Evolutionary conservation across 2,113 vertebrate genomes (phyloP), one percentile per base, ranked within the genome.

Genomic region (Lontra canadensis): DNA sequence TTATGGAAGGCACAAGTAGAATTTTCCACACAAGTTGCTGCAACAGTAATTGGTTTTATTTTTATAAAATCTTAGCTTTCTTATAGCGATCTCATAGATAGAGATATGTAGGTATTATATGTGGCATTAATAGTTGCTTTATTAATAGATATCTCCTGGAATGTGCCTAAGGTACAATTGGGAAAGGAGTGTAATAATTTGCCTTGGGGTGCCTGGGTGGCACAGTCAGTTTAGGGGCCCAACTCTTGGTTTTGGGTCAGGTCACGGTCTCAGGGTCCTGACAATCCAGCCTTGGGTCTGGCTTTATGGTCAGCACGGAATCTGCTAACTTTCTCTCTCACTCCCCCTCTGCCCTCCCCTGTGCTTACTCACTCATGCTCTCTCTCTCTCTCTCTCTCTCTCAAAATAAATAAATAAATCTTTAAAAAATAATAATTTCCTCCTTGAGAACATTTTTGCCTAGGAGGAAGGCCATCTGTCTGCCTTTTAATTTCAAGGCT

Each of bases 151-250:
- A 0, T 57, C 34, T 87, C 25, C 80, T 78, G 4, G 5, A 88
- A 67, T 81, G 49, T 79, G 42, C 42, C 61, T 80, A 49, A 71
- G 26, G 13, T 79, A 69, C 23, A 94, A 7, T 36, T 65, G 25
- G 85, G 85, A 93, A 93, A 96, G 44, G n/a, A 90, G 6, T 47
- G 9, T 31, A 89, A 89, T 52, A 36, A 80, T 83, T 69, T 92
- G 13, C 34, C 79, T 47, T 13, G 8, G 34, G 67, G 34, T 1
- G 8, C 34, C 18, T n/a, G 67, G 34, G 67, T 69, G n/a, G 67
- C 18, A 3, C 34, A 10, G 67, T 36, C 1, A 8, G n/a, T 36
- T 36, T n/a, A 69, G 67, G 9, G n/a, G 20, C 67, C n/a, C 18
- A 20, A 10, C 67, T 36, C 18, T 69, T 69, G 34, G 34, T 69